Base-by-base conservation (phyloP, 2,888 invertebrate species). In the Aethes cnicana region DNA sequence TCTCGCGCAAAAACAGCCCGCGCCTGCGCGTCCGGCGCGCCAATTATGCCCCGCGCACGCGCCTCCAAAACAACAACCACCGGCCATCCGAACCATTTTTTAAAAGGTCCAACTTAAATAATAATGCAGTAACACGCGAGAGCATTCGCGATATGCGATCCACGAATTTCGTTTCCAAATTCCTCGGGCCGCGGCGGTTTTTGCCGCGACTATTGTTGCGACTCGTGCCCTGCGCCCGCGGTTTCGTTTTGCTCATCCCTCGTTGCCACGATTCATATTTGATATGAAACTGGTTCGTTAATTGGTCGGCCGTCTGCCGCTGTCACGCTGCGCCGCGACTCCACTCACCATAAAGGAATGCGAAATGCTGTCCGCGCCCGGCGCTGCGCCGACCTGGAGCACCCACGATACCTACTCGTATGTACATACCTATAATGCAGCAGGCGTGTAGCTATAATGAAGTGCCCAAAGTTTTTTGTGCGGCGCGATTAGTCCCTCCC, bases 61-160 rank as follows among this genome's bases (percentile, higher is more conserved):
- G 88, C 87, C 84, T 69, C 77, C 80, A 82, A 85, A 86, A 84
- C 85, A 86, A 81, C 67, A 63, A 75, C 68, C 72, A 69, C 62
- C 69, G 69, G 73, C 79, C 77, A 83, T 81, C 75, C 76, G 63
- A 78, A 73, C 79, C 80, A 84, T 85, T 83, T 85, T 81, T 77
- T 81, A 80, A 86, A 84, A 82, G 77, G 62, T 70, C 74, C 72
- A 78, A 69, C 79, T 81, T 83, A 86, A 87, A 88, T 88, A 89
- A 89, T 88, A 88, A 87, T 88, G 88, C 88, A 84, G 83, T 85
- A 88, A 89, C 89, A 89, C 88, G 89, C 89, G 86, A 88, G 81
- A 81, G 75, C 80, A 89, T 89, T 82, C 80, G 77, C 83, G 78
- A 86, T 86, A 88, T 88, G 87, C 88, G 84, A 88, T 88, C 81